Conservation (phyloP, 2,888 invertebrate species). For the Tetragonula carbonaria region DNA sequence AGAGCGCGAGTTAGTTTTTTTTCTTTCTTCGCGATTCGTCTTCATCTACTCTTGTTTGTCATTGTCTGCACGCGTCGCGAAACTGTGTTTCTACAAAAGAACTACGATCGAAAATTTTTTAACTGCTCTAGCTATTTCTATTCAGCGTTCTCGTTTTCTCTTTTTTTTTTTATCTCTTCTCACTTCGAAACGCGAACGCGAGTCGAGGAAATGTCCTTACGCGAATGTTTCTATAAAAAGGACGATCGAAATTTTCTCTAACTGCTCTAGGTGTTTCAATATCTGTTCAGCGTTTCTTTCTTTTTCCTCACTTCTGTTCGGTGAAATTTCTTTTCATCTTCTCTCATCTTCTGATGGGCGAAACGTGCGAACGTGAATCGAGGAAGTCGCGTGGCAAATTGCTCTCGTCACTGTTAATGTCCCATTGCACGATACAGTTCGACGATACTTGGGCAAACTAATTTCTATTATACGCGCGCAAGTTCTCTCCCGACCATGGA, state of each 20-base stretch:
- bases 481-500: background rate
- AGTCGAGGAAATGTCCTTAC: too few species aligned
- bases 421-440: slow-evolving; percentile 13
- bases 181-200: background rate
- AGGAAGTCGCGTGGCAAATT: slow-evolving; percentile 17
- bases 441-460: background rate
- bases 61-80: background rate
- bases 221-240: background rate
- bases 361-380: background rate
- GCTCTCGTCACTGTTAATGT: slow-evolving; percentile 48
- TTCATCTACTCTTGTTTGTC: slow-evolving; percentile 2
- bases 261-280: background rate
- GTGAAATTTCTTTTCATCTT: too few species aligned
- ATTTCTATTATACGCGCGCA: background rate
- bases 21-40: slow-evolving; percentile 21
- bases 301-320: background rate
- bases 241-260: background rate
- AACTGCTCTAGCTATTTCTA: background rate
- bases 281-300: background rate
- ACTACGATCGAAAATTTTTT: background rate
- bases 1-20: slow-evolving; percentile 9
- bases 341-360: too few species aligned
- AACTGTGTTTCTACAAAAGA: background rate
- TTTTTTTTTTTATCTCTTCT: too few species aligned
- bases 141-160: background rate